Conservation (phyloP, 2,797 vertebrate species). For the Cottoperca gobio region DNA sequence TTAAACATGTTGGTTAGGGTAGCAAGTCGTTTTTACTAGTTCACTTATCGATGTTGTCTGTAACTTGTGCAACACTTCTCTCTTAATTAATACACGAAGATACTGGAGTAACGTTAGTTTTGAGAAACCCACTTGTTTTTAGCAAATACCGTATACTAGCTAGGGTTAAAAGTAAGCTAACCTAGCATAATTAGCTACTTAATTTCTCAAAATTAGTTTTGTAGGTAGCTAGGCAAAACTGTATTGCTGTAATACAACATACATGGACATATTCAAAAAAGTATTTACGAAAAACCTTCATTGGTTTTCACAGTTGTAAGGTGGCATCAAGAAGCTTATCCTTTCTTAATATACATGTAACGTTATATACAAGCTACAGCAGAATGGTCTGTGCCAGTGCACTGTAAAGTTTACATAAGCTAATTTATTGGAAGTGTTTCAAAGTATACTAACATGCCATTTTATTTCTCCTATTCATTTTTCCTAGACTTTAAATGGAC, state of each 20-base stretch:
- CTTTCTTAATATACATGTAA: not conserved
- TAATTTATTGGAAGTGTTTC: not conserved
- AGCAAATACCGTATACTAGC: constrained; percentile 45
- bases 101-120: not conserved
- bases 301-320: not conserved
- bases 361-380: not conserved
- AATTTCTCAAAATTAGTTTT: not conserved
- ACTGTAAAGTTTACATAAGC: not conserved
- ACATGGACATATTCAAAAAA: not conserved
- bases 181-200: not conserved
- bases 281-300: not conserved
- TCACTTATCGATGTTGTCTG: not conserved
- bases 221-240: not conserved
- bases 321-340: not conserved
- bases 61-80: not conserved
- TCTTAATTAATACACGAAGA: not conserved
- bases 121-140: constrained; percentile 71
- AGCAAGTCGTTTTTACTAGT: not conserved
- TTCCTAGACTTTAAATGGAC: constrained; percentile 50
- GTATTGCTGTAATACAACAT: not conserved
- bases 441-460: not conserved
- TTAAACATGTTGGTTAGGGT: not conserved
- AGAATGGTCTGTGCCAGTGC: too few species aligned
- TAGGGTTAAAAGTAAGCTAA: constrained; percentile 36
- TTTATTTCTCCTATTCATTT: not conserved